Evolutionary conservation across 2,113 vertebrate genomes (phyloP), one percentile per base, ranked within the genome.

Genomic region (Pavo muticus): DNA sequence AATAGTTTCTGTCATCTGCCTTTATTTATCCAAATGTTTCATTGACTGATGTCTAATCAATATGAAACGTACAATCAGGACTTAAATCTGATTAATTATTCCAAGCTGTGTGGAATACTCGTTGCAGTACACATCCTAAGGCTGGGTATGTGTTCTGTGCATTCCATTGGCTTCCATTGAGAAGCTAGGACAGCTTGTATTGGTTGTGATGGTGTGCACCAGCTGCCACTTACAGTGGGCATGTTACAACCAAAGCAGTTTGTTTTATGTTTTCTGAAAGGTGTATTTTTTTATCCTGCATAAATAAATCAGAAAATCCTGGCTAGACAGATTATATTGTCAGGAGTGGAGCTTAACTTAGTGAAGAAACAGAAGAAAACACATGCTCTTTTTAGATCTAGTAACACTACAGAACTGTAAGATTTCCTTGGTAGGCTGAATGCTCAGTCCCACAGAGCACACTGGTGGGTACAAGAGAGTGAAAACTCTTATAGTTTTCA

Each of bases 1-100:
- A 68, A 64, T 74, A 77, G 75, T 74, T 90, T 68, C 95, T 96
- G 94, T 87, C 91, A 84, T 80, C 94, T 95, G 89, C 93, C 94
- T 71, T 75, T 88, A 59, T 87, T 77, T 37, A 25, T 86, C 90
- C 85, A 17, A 6, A 9, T 2, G 14, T 20, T 74, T 86, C 85
- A 3, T 60, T 84, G 90, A 65, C 68, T 85, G 39, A 2, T 12
- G 84, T 83, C 95, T 67, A 6, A 92, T 93, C 91, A 56, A 87
- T 92, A 54, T 57, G 84, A 91, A 92, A 85, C 40, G 87, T 84
- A 91, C 87, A 71, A 7, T 85, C 87, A 56, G 85, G 72, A 48
- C 90, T 91, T 54, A 78, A 86, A 32, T 69, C 90, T 65, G 23
- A 87, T 91, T 57, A 47, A 90, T 77, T 87, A 64, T 54, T 88